Conservation (phyloP, 2,113 vertebrate genomes). For the Aptenodytes patagonicus region DNA sequence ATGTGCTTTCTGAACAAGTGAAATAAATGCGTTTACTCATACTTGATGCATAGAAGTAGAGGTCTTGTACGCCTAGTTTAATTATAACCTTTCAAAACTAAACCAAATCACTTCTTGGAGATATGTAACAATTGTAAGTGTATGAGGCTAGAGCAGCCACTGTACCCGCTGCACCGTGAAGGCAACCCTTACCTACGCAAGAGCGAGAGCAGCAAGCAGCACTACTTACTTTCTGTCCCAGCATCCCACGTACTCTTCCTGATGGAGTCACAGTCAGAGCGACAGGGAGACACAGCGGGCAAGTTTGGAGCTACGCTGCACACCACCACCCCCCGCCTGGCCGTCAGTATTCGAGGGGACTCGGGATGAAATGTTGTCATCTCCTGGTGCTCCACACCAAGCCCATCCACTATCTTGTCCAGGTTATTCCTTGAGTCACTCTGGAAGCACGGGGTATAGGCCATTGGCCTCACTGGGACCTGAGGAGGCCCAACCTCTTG, state of each 20-base stretch:
- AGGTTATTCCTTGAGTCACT: slow-evolving; percentile 87
- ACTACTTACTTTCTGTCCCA: slow-evolving; percentile 81
- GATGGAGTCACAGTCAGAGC: slow-evolving; percentile 92
- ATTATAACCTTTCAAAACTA: not conserved
- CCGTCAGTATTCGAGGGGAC: slow-evolving; percentile 88
- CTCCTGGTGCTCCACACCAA: slow-evolving; percentile 87
- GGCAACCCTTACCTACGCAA: not conserved
- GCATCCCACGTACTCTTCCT: slow-evolving; percentile 89
- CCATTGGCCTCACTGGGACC: slow-evolving; percentile 94
- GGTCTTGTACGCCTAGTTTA: not conserved
- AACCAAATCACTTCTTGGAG: not conserved
- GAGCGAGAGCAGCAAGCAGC: accelerated
- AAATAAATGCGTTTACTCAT: not conserved
- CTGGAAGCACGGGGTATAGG: slow-evolving; percentile 94
- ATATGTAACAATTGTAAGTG: not conserved
- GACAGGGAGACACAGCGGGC: slow-evolving; percentile 86
- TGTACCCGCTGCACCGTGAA: not conserved
- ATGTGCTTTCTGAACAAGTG: not conserved
- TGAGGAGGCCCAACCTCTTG: slow-evolving; percentile 88
- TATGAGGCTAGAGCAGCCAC: not conserved
- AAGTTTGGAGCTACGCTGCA: slow-evolving; percentile 96
- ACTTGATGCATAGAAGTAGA: not conserved
- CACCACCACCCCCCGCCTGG: slow-evolving; percentile 89
- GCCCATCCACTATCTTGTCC: slow-evolving; percentile 89
- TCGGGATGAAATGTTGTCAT: slow-evolving; percentile 96